Evolutionary conservation across 2,113 vertebrate genomes (phyloP).

Genomic region (Puffinus mauretanicus): DNA sequence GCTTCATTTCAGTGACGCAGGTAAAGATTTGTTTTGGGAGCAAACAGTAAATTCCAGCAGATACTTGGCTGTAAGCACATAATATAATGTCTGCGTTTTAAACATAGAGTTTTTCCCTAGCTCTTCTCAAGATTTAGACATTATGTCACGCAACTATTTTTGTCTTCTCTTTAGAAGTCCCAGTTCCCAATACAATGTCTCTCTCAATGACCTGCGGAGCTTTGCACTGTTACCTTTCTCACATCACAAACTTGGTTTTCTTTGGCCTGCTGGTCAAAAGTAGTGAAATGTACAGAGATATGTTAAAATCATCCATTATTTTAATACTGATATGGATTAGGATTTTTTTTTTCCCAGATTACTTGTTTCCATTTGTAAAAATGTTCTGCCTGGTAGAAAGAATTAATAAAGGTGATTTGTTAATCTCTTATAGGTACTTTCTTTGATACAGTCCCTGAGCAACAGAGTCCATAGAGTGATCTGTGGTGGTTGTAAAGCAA

Average conservation of each 20-base stretch:
- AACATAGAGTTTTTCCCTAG: neutral
- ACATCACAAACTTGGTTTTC: neutral
- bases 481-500: neutral
- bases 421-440: neutral
- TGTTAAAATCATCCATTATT: neutral
- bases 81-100: neutral
- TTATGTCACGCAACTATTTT: neutral
- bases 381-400: neutral
- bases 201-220: neutral
- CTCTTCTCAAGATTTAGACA: neutral
- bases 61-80: neutral
- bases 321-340: neutral
- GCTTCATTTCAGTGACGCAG: neutral
- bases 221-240: neutral
- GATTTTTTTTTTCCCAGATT: neutral
- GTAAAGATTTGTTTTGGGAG: conserved; percentile 40
- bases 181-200: neutral
- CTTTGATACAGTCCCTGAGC: neutral
- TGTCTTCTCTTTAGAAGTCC: neutral
- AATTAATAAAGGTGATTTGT: neutral
- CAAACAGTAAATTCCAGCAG: neutral
- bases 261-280: neutral
- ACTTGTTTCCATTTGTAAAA: neutral
- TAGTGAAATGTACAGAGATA: neutral
- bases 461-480: neutral